A percentile compares a stretch with the other conserved stretches of the same genome.
phyloP scores from a whole-genome alignment of 2,113 vertebrate genomes.

The Thamnaconus septentrionalis region DNA sequence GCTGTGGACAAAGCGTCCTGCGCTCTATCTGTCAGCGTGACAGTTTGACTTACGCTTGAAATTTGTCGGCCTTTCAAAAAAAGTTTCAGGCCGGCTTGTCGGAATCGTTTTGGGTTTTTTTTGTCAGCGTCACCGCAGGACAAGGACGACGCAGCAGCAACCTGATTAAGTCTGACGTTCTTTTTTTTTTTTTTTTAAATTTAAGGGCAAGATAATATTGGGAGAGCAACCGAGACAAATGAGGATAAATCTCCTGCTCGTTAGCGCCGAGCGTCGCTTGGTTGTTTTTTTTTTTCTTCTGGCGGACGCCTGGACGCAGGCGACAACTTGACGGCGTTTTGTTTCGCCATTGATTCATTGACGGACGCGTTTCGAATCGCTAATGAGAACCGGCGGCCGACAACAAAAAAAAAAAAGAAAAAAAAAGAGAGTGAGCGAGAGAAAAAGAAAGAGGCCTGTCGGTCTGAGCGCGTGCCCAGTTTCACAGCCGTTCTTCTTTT shows the following conservation, averaged over 20 bases:
- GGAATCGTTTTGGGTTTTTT: slow-evolving; percentile 36
- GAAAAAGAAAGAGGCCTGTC: slow-evolving; percentile 25
- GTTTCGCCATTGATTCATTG: slow-evolving; percentile 63
- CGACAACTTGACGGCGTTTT: slow-evolving; percentile 45
- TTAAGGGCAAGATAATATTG: not conserved
- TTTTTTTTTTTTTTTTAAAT: no score
- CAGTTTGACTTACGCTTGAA: slow-evolving; percentile 47
- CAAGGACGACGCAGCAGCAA: slow-evolving; percentile 11
- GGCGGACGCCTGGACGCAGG: slow-evolving; percentile 17
- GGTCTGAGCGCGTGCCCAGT: slow-evolving; percentile 18
- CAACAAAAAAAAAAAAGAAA: slow-evolving; percentile 38
- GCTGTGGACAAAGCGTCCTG: slow-evolving; percentile 35
- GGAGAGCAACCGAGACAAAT: slow-evolving; percentile 1
- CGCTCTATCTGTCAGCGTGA: slow-evolving; percentile 51
- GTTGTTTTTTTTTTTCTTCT: slow-evolving; percentile 32
- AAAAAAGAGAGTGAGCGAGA: slow-evolving; percentile 40
- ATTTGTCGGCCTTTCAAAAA: slow-evolving; percentile 46
- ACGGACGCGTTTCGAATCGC: slow-evolving; percentile 57
- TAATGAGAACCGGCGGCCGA: slow-evolving; percentile 40
- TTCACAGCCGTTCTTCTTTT: slow-evolving; percentile 53
- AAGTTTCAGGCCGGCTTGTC: slow-evolving; percentile 46
- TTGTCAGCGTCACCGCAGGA: slow-evolving; percentile 18
- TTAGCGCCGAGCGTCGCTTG: slow-evolving; percentile 7
- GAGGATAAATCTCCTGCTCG: slow-evolving; percentile 8
- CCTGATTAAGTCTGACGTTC: no score